Base-by-base conservation (phyloP, 2,797 vertebrate species). In the Dendrocincla fuliginosa region DNA sequence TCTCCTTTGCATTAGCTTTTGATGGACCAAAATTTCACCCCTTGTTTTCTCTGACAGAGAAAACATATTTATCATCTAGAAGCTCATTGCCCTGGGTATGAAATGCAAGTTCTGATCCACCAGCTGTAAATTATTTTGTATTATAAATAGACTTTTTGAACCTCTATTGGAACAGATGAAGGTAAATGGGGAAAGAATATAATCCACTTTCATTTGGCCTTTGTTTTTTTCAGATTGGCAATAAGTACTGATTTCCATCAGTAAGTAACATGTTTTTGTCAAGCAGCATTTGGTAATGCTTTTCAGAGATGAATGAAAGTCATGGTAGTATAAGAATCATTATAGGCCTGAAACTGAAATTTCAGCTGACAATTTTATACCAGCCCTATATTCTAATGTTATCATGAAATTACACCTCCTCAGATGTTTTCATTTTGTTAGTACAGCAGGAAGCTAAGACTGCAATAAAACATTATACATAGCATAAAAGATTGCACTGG, bases 221-320 rank as follows among this genome's bases (percentile, higher is more conserved):
- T 86, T 90, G 47, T 81, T 93, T 95, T 35, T 89, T 91, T 75
- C 65, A 86, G 76, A 87, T 93, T 95, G 95, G 20, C 32, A 56
- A 6, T 79, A 79, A 88, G 59, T 84, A 73, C 65, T 67, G 85
- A 93, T 88, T 94, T 94, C 53, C 56, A 91, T 50, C 33, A 59
- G 42, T 57, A 60, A 81, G 53, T 64, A 92, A 53, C 49, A 11
- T 42, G 11, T 50, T 32, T 81, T 86, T 90, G 49, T 89, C 37
- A 75, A 41, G 47, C 37, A 92, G 69, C 74, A 91, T 56, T 94
- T 79, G 59, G 50, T 84, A 95, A 90, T 0, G 1, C 7, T 91
- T 91, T 76, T 46, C 55, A 84, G 69, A 91, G 37, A 74, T 67
- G 41, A 86, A 84, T 73, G 3, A 57, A 92, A 85, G 27, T 84